Evolutionary conservation across 2,797 vertebrate species (phyloP), one percentile per base, ranked within the genome.

Genomic region (Thunnus albacares): DNA sequence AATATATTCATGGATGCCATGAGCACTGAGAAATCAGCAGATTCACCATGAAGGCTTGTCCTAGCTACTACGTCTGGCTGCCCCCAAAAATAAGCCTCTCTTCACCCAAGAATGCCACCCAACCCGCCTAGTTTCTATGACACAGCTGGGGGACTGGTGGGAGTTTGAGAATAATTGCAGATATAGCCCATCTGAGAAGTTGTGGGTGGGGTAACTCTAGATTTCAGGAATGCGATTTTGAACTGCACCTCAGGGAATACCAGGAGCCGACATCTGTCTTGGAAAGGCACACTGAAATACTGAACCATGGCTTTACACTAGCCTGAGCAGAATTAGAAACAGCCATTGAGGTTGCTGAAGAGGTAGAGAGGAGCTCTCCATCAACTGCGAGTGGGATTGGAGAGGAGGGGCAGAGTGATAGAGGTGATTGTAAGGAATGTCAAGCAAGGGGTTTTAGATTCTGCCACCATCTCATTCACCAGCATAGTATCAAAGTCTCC

Each of bases 311-410:
- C 86, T 84, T 85, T 75, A 77, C 72, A 35, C 59, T 3, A 47
- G 55, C 82, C 86, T 85, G 90, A 90, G 86, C 72, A 33, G 91
- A 92, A 94, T 93, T 64, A 87, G 83, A 92, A 92, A 63, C 58
- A 45, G 52, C 51, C 63, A 69, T 18, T 8, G 66, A 71, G 59
- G 82, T 60, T 75, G 76, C 69, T 70, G 72, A 81, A 58, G 72
- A 83, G 70, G 73, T 10, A 58, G 70, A 88, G 61, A 68, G 71
- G 58, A 68, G 77, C 80, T 56, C 79, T 92, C 85, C 76, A 90
- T 92, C 88, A 90, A 81, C 60, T 28, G 66, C 60, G 68, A 77
- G 80, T 43, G 33, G 70, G 68, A 82, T 63, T 72, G 74, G 49
- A 82, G 61, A 77, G 74, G 75, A 81, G 71, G 57, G 73, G 79